Conservation (phyloP, 2,888 invertebrate genomes). For the Dynastes grantii region DNA sequence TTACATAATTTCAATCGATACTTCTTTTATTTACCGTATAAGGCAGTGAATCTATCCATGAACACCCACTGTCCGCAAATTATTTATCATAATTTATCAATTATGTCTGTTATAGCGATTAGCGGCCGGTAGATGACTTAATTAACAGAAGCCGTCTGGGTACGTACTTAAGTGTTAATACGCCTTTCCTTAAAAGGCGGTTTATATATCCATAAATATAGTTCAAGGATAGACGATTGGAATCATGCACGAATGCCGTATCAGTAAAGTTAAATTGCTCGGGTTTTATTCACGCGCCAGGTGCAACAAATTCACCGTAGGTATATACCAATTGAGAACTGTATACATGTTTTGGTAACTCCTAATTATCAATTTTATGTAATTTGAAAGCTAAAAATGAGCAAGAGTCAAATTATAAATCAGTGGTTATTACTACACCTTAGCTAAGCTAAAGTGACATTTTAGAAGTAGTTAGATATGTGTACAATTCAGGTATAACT, state of each 20-base stretch:
- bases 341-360: too few relatives aligned
- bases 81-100: constrained; percentile 47
- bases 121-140: constrained; percentile 38
- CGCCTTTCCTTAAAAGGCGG: constrained; percentile 37
- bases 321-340: too few relatives aligned
- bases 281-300: background rate
- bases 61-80: constrained; percentile 38
- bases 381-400: too few relatives aligned
- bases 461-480: too few relatives aligned
- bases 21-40: constrained; percentile 38
- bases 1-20: constrained; percentile 20
- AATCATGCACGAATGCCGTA: constrained; percentile 4
- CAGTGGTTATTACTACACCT: too few relatives aligned
- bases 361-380: too few relatives aligned
- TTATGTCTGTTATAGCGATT: constrained; percentile 42
- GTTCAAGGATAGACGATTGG: constrained; percentile 37
- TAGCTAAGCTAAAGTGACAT: too few relatives aligned
- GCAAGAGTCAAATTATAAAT: too few relatives aligned
- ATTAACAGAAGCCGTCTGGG: constrained; percentile 32
- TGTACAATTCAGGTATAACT: too few relatives aligned
- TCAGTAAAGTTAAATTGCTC: background rate
- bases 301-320: too few relatives aligned
- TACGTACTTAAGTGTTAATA: constrained; percentile 35
- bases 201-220: constrained; percentile 44
- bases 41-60: constrained; percentile 36